These are phyloP conservation scores for Drosophila santomea DNA, from an alignment of 1,140 invertebrate genomes.

Conservation along the genomic window DNA sequence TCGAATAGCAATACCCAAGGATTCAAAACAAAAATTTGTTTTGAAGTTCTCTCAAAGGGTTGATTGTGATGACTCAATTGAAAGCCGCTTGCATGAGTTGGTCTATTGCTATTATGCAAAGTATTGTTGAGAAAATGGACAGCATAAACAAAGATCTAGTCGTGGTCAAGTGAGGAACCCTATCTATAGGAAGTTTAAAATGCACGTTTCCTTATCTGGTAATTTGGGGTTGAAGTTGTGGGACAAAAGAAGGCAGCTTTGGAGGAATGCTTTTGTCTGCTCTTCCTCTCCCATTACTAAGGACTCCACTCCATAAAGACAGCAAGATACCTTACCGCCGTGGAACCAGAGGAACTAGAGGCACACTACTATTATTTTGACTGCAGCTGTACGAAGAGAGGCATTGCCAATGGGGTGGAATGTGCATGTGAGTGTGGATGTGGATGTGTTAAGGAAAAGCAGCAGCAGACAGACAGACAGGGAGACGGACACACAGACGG, in stretches of 20 bases:
- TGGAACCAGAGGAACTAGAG: background rate
- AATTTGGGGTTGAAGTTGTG: constrained; percentile 12
- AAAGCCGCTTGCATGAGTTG: background rate
- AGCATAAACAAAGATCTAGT: background rate
- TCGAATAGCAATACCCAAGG: background rate
- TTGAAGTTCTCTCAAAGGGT: background rate
- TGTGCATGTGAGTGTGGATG: constrained; percentile 78
- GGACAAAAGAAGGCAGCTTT: constrained; percentile 41
- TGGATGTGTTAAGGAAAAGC: constrained; percentile 61
- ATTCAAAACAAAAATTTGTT: background rate
- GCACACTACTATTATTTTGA: constrained; percentile 31
- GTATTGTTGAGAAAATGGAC: background rate
- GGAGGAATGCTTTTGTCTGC: constrained; percentile 21
- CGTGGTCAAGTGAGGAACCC: too few species aligned
- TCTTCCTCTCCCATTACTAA: background rate
- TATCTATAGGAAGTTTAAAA: background rate
- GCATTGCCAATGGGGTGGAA: constrained; percentile 70
- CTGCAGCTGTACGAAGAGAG: constrained; percentile 43
- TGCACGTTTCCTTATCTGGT: background rate
- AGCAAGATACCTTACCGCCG: constrained; percentile 5
- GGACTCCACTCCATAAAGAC: constrained; percentile 1
- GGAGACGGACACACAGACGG: constrained; percentile 43
- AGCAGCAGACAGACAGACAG: constrained; percentile 39
- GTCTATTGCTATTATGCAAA: too few species aligned
- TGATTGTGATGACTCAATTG: background rate